Percentiles rank a stretch among this genome's conserved stretches.
Conservation (phyloP, 2,113 vertebrate species). For the Etheostoma cragini region DNA sequence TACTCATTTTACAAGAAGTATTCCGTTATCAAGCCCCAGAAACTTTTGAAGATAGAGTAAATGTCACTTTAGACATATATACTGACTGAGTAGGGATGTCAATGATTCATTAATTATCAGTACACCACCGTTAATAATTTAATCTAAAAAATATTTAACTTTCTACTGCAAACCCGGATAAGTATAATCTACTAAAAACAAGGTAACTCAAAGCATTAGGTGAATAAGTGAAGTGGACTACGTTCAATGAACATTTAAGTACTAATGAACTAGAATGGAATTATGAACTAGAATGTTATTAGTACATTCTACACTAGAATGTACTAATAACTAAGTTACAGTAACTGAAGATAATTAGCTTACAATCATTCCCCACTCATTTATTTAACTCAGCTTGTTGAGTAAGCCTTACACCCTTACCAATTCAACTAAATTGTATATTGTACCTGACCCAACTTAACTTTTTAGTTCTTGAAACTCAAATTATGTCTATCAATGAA, state of each 20-base stretch:
- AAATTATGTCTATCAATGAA: background rate
- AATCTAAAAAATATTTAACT: background rate
- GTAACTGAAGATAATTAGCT: background rate
- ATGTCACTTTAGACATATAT: background rate
- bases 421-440: too few relatives aligned
- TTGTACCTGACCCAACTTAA: background rate
- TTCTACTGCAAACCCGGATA: background rate
- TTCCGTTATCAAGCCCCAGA: background rate
- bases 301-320: too few relatives aligned
- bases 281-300: too few relatives aligned
- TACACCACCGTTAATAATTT: background rate
- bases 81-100: background rate
- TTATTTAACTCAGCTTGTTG: too few relatives aligned
- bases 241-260: too few relatives aligned
- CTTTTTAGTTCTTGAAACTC: conserved; percentile 7
- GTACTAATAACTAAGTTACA: too few relatives aligned
- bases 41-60: background rate
- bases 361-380: too few relatives aligned
- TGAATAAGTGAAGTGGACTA: too few relatives aligned
- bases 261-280: too few relatives aligned
- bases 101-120: background rate
- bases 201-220: too few relatives aligned
- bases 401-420: too few relatives aligned
- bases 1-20: conserved; percentile 10
- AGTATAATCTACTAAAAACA: too few relatives aligned